Percentiles rank a stretch among this genome's conserved stretches.
These are phyloP conservation scores for Melanchra persicariae DNA, from an alignment of 2,888 invertebrate genomes.

Conservation along the genomic window DNA sequence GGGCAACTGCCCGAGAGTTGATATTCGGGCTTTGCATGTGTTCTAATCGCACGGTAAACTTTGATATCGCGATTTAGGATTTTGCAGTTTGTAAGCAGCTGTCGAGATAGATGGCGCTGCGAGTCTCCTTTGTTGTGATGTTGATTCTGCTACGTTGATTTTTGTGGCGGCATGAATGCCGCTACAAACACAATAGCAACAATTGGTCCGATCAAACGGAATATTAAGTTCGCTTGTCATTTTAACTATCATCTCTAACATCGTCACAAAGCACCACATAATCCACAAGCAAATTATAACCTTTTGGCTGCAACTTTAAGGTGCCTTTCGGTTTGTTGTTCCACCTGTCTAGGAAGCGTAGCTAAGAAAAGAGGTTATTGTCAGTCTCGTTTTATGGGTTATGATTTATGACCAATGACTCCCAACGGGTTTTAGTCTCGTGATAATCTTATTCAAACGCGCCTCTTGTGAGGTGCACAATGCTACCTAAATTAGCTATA, in stretches of 20 bases:
- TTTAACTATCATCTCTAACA: slow-evolving; percentile 85
- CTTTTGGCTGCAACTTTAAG: slow-evolving; percentile 54
- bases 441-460: slow-evolving; percentile 90
- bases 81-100: too few relatives aligned
- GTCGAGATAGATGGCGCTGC: too few relatives aligned
- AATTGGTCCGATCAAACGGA: slow-evolving; percentile 90
- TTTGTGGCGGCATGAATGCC: too few relatives aligned
- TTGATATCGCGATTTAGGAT: too few relatives aligned
- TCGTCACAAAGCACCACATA: slow-evolving; percentile 69
- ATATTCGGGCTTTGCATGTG: too few relatives aligned
- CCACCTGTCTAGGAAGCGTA: slow-evolving; percentile 80
- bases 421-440: slow-evolving; percentile 88
- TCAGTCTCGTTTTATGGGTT: slow-evolving; percentile 90
- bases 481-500: slow-evolving; percentile 91
- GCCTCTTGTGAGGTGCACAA: slow-evolving; percentile 88
- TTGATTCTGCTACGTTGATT: too few relatives aligned
- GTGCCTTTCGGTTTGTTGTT: slow-evolving; percentile 64
- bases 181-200: slow-evolving; percentile 90
- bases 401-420: slow-evolving; percentile 91
- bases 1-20: too few relatives aligned
- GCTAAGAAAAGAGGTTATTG: slow-evolving; percentile 87
- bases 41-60: too few relatives aligned
- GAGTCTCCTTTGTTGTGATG: too few relatives aligned
- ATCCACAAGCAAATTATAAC: slow-evolving; percentile 59
- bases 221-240: slow-evolving; percentile 91